Evolutionary conservation across 2,888 invertebrate species (phyloP).

Genomic region (Chloromyia formosa): DNA sequence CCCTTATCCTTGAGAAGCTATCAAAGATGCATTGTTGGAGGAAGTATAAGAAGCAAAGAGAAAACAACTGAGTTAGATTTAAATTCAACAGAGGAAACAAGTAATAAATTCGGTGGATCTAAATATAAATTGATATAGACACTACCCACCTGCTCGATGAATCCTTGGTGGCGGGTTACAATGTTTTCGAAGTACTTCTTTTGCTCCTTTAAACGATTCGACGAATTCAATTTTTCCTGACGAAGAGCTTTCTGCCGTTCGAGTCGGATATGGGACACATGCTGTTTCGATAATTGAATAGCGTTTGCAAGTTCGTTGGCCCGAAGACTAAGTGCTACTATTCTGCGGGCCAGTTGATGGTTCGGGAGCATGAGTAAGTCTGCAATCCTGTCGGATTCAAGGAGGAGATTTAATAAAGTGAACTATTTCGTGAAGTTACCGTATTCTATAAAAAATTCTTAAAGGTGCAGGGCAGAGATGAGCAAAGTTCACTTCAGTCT

Average conservation of each 20-base stretch:
- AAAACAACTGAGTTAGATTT: slow-evolving; percentile 46
- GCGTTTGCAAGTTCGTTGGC: slow-evolving; percentile 64
- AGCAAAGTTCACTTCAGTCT: not conserved
- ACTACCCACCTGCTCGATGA: slow-evolving; percentile 75
- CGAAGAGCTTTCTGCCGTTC: slow-evolving; percentile 62
- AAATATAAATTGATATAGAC: not conserved
- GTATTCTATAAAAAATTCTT: too few relatives aligned
- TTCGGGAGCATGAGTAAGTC: slow-evolving; percentile 63
- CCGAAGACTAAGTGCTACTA: slow-evolving; percentile 60
- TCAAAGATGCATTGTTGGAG: not conserved
- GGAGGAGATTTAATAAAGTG: not conserved
- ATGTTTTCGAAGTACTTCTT: slow-evolving; percentile 78
- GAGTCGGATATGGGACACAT: slow-evolving; percentile 60
- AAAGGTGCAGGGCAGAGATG: too few relatives aligned
- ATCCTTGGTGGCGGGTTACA: slow-evolving; percentile 81
- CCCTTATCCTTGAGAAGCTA: slow-evolving; percentile 82
- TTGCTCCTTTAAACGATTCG: slow-evolving; percentile 67
- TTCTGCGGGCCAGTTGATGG: slow-evolving; percentile 62
- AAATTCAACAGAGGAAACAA: not conserved
- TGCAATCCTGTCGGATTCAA: slow-evolving; percentile 55
- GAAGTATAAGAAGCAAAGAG: not conserved
- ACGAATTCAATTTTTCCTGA: slow-evolving; percentile 62
- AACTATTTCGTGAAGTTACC: too few relatives aligned
- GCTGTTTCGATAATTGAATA: slow-evolving; percentile 62
- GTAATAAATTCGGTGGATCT: not conserved